Base-by-base conservation (phyloP, 2,113 vertebrate species). In the Ctenodactylus gundi region DNA sequence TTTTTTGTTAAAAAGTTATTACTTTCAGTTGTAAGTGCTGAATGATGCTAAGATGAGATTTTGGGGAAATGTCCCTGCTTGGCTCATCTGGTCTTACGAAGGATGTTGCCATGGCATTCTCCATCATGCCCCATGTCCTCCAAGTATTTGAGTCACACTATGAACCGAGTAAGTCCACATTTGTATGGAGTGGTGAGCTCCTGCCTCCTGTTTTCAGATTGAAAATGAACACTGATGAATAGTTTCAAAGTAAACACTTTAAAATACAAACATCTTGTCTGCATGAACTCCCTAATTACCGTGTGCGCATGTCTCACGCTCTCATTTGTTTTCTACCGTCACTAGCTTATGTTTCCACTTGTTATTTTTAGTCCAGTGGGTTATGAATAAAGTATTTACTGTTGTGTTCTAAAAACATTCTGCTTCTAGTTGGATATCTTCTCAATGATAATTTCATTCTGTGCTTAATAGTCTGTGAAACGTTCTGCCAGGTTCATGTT, bases 261-360 rank as follows among this genome's bases (percentile, higher is more conserved):
- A 78, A 83, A 88, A 76, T 86, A 49, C 4, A 85, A 44, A 85
- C 29, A 17, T 90, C n/a, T n/a, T n/a, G 49, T 39, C 11, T 86
- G 78, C 36, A 46, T 81, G 14, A 85, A 84, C 17, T 76, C 39
- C 46, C 87, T 36, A 51, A 75, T 93, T 64, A 77, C 29, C 62
- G 4, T 34, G 1, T 39, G n/a, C 39, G 10, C 13, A 0, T 75
- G 34, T 88, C 85, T 90, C 34, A 64, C 67, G 25, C 2, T 68
- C 2, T 93, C 72, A 25, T 73, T 92, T 20, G 46, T 92, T 90
- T 1, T 80, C 90, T n/a, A 86, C 86, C 31, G 41, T 41, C 6
- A 34, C 41, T 64, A 81, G 31, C 80, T 96, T 70, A 44, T 93
- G 94, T 94, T 93, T 87, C 51, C 51, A 62, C 13, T 34, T 88